A percentile compares a stretch with the other conserved stretches of the same genome.
phyloP scores from a whole-genome alignment of 2,888 invertebrate genomes.

The Amblyjoppa proteus region DNA sequence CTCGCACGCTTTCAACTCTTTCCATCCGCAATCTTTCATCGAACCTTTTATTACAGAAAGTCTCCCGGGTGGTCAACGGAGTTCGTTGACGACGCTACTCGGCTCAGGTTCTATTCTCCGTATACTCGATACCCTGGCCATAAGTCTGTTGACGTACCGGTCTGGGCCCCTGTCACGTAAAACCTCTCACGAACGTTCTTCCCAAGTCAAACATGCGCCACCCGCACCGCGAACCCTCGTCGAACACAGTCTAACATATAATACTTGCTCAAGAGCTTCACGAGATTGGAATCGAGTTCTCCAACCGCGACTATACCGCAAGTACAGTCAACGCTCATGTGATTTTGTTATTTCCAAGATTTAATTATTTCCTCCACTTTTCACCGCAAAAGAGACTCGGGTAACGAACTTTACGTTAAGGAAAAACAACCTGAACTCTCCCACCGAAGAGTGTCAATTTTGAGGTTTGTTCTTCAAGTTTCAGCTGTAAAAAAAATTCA shows the following conservation, averaged over 20 bases:
- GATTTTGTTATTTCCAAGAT: background rate
- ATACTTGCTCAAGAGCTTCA: slow-evolving; percentile 43
- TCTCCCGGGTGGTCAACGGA: background rate
- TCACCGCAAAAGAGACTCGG: too few relatives aligned
- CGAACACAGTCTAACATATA: slow-evolving; percentile 26
- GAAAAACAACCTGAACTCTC: too few relatives aligned
- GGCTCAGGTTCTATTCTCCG: background rate
- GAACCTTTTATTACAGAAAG: background rate
- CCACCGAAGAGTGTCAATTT: too few relatives aligned
- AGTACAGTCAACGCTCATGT: background rate
- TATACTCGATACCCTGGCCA: background rate
- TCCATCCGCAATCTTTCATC: background rate
- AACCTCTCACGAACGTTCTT: slow-evolving; percentile 52
- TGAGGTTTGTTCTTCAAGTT: too few relatives aligned
- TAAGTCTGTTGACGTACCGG: slow-evolving; percentile 47
- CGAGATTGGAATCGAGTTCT: slow-evolving; percentile 27
- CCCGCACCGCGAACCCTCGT: background rate
- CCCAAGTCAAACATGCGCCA: slow-evolving; percentile 49
- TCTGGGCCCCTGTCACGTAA: slow-evolving; percentile 43
- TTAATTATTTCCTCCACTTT: too few relatives aligned
- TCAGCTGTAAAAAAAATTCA: too few relatives aligned
- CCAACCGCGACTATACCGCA: background rate
- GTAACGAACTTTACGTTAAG: too few relatives aligned
- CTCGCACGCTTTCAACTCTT: background rate
- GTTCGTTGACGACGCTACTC: background rate